These are phyloP conservation scores for Papilio xuthus DNA, from an alignment of 1,140 invertebrate species.

Conservation along the genomic window DNA sequence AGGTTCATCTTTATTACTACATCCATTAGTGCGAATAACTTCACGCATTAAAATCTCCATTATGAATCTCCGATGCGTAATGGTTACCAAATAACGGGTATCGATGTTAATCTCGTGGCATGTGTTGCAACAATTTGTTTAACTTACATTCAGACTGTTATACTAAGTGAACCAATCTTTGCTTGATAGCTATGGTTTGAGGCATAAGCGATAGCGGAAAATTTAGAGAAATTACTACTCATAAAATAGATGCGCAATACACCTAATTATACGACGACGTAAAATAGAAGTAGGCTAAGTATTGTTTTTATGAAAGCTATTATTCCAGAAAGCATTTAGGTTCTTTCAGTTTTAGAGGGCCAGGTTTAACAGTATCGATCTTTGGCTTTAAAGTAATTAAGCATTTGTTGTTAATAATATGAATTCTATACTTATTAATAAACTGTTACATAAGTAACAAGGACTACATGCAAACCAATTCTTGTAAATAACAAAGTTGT, in stretches of 20 bases:
- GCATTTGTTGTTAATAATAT: too few relatives aligned
- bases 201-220: conserved; percentile 38
- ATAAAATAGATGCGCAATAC: too few relatives aligned
- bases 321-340: too few relatives aligned
- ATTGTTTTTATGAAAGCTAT: too few relatives aligned
- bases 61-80: conserved; percentile 14
- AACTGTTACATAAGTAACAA: too few relatives aligned
- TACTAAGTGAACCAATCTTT: conserved; percentile 57
- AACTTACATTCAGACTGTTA: conserved; percentile 51
- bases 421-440: too few relatives aligned
- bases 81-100: conserved; percentile 44
- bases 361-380: too few relatives aligned
- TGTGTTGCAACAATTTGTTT: conserved; percentile 57
- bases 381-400: too few relatives aligned
- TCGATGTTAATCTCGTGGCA: conserved; percentile 40
- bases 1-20: not conserved
- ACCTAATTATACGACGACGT: too few relatives aligned
- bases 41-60: conserved; percentile 28
- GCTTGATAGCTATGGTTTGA: conserved; percentile 45
- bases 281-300: too few relatives aligned
- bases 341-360: too few relatives aligned
- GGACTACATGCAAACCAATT: not conserved
- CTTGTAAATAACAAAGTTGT: too few relatives aligned
- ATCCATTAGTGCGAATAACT: conserved; percentile 2
- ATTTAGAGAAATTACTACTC: not conserved